These are phyloP conservation scores for Zosterops hypoxanthus DNA, from an alignment of 2,113 vertebrate species.

Conservation along the genomic window DNA sequence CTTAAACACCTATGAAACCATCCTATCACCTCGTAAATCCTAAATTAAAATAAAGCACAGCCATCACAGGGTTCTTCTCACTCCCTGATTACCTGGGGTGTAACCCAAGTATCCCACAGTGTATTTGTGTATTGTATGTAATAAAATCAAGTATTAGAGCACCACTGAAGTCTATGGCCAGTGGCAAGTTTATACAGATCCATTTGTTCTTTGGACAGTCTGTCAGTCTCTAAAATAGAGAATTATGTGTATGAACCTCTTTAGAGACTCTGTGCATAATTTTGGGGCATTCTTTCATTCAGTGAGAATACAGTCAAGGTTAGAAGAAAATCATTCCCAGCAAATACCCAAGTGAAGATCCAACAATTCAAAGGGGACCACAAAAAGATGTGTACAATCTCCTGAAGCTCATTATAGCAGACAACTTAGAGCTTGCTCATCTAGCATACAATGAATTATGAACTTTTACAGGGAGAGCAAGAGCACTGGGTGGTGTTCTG, in stretches of 20 bases:
- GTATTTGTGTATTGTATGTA: not conserved
- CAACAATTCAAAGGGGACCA: too few species aligned
- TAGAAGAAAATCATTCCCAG: too few species aligned
- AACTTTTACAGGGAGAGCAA: too few species aligned
- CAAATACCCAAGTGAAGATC: too few species aligned
- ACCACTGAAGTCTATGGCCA: not conserved
- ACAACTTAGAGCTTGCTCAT: too few species aligned
- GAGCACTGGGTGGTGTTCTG: too few species aligned
- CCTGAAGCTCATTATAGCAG: too few species aligned
- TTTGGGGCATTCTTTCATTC: too few species aligned
- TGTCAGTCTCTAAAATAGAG: not conserved
- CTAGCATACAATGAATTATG: too few species aligned
- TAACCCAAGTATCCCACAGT: not conserved
- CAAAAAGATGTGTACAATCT: too few species aligned
- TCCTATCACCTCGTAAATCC: not conserved
- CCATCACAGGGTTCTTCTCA: not conserved
- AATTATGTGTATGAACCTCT: not conserved
- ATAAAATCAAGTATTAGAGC: not conserved
- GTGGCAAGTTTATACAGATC: not conserved
- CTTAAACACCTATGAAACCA: not conserved
- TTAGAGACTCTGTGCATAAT: too few species aligned
- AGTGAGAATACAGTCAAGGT: too few species aligned
- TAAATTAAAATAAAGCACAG: not conserved
- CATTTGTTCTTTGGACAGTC: not conserved
- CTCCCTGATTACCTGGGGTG: accelerated